Conservation (phyloP, 1,140 invertebrate species). For the Tetramorium simillimum region DNA sequence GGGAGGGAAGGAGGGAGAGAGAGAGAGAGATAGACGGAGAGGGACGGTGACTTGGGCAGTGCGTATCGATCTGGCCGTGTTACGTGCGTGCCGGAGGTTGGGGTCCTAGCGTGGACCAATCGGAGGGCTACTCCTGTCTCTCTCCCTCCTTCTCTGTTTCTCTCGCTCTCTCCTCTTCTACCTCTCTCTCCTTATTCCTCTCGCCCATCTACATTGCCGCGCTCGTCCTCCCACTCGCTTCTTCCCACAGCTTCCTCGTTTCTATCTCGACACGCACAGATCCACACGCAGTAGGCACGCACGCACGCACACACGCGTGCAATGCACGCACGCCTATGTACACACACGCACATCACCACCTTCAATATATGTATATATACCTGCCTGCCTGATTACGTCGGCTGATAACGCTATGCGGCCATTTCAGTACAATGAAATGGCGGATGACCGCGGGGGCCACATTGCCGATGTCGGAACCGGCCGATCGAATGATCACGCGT, state of each 20-base stretch:
- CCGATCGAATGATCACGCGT: constrained; percentile 43
- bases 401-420: constrained; percentile 75
- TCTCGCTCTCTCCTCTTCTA: constrained; percentile 63
- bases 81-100: constrained; percentile 83
- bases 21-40: constrained; percentile 68
- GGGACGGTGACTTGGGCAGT: constrained; percentile 83
- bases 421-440: constrained; percentile 80
- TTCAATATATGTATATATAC: constrained; percentile 53
- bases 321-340: background rate
- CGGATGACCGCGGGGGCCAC: constrained; percentile 66
- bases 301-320: constrained; percentile 7
- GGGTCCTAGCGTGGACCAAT: constrained; percentile 83
- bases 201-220: constrained; percentile 32
- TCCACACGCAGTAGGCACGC: constrained; percentile 34
- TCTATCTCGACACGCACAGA: constrained; percentile 45
- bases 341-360: constrained; percentile 33
- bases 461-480: constrained; percentile 51
- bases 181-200: constrained; percentile 53
- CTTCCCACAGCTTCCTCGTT: constrained; percentile 28
- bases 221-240: constrained; percentile 49
- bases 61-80: constrained; percentile 85
- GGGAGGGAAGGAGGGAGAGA: constrained; percentile 8
- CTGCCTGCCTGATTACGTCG: constrained; percentile 74
- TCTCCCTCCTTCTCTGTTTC: constrained; percentile 67
- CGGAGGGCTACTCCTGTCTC: constrained; percentile 82